Base-by-base conservation (phyloP, 2,797 vertebrate species). In the Margarornis squamiger region DNA sequence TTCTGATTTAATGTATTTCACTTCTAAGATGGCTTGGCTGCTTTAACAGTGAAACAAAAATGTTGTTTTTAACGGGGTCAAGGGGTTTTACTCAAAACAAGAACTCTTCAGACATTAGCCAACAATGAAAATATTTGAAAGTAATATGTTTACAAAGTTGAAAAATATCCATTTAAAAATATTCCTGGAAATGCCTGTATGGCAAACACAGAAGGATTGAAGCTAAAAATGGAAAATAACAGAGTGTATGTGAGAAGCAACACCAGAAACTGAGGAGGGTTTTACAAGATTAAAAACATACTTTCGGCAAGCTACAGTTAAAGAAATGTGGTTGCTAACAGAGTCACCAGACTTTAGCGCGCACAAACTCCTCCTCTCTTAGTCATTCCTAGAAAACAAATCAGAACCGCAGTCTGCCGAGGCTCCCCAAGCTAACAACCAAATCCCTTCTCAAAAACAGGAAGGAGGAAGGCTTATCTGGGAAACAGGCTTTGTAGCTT, bases 371-470 rank as follows among this genome's bases (percentile, higher is more conserved):
- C 94, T 96, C 88, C 88, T 92, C 74, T 91, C 80, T 94, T 95
- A 95, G 90, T 96, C 90, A 93, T 92, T 95, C 83, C 90, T 96
- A 88, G 95, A 96, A 96, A 96, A 93, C 94, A 93, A 93, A 95
- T 71, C 83, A 94, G 93, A 94, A 84, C 83, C 10, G 3, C 67
- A 68, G 77, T 15, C 80, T 79, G 80, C 76, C 1, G 7, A 1
- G 7, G 66, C 45, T 84, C 32, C 49, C 65, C 1, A 3, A 80
- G 80, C 90, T 63, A 43, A 90, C 86, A 63, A 81, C 79, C 23
- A 90, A 92, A 92, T 63, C 80, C 76, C 70, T 90, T 75, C 43
- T 54, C 63, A 61, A 90, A 95, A 95, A 63, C 62, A 94, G 83
- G 88, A 87, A 94, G 83, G 86, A 70, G 67, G 90, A 84, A 48